Conservation (phyloP, 2,113 vertebrate species). For the Pithys albifrons region DNA sequence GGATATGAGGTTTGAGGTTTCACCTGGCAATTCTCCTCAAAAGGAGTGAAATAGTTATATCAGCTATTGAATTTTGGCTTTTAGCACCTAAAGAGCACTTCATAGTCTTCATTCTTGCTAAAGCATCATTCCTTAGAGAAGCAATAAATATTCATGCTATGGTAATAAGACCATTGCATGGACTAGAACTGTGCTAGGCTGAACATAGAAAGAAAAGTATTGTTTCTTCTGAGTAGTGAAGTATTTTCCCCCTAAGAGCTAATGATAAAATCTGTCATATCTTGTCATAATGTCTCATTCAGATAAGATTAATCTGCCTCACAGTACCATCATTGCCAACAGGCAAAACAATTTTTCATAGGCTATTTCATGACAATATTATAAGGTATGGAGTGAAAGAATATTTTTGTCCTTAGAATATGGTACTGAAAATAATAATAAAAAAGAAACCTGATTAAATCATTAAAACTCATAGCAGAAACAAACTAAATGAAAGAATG, state of each 20-base stretch:
- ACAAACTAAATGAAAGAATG: not conserved
- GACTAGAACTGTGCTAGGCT: not conserved
- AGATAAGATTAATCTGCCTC: not conserved
- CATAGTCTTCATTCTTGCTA: not conserved
- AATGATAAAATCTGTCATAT: fast-evolving
- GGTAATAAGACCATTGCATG: not conserved
- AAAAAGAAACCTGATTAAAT: not conserved
- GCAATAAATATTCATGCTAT: not conserved
- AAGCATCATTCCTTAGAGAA: not conserved
- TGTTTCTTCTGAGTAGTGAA: not conserved
- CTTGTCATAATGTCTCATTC: not conserved
- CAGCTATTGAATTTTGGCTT: not conserved
- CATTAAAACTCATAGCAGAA: not conserved
- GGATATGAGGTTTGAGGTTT: not conserved
- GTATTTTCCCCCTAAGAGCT: not conserved
- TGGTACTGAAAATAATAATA: not conserved
- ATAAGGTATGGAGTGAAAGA: not conserved
- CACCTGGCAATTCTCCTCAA: not conserved
- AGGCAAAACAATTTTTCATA: not conserved
- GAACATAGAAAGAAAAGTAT: not conserved
- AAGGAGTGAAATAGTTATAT: not conserved
- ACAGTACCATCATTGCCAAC: not conserved
- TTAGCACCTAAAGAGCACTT: not conserved
- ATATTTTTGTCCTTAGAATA: not conserved
- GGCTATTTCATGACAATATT: not conserved